phyloP scores from a whole-genome alignment of 2,888 invertebrate genomes.

The Syrista parreyssii region DNA sequence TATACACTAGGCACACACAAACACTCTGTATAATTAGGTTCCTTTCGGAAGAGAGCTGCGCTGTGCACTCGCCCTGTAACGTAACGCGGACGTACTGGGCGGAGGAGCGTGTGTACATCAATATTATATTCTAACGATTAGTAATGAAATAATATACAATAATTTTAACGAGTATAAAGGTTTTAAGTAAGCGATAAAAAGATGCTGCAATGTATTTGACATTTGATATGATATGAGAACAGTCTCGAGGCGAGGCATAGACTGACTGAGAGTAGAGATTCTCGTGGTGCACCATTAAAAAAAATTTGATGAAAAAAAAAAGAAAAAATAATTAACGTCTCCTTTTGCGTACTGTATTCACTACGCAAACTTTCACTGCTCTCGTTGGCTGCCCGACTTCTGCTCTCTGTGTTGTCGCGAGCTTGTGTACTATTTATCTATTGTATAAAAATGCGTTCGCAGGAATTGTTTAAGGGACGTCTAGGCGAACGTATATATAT shows the following conservation, averaged over 20 bases:
- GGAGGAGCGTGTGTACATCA: conserved; percentile 49
- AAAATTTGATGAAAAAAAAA: not conserved
- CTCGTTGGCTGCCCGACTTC: conserved; percentile 18
- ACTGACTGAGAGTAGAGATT: conserved; percentile 36
- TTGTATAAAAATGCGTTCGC: not conserved
- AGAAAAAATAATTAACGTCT: conserved; percentile 4
- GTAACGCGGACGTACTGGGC: not conserved
- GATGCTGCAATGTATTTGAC: conserved; percentile 35
- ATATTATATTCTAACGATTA: conserved; percentile 61
- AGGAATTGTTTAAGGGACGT: not conserved
- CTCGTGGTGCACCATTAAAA: conserved; percentile 22
- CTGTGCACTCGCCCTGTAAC: conserved; percentile 24
- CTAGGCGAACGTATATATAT: too few species aligned
- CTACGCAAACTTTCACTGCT: conserved; percentile 29
- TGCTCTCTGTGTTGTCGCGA: not conserved
- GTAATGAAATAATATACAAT: conserved; percentile 59
- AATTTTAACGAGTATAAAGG: conserved; percentile 56
- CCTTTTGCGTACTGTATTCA: conserved; percentile 31
- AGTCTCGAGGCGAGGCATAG: conserved; percentile 39
- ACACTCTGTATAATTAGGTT: conserved; percentile 26
- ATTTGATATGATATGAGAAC: conserved; percentile 32
- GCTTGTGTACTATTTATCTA: not conserved
- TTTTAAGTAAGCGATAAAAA: conserved; percentile 47
- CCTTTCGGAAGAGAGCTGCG: conserved; percentile 33
- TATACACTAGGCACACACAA: conserved; percentile 17